Evolutionary conservation across 1,140 invertebrate species (phyloP).

Genomic region (Pseudomyrmex cubaensis): DNA sequence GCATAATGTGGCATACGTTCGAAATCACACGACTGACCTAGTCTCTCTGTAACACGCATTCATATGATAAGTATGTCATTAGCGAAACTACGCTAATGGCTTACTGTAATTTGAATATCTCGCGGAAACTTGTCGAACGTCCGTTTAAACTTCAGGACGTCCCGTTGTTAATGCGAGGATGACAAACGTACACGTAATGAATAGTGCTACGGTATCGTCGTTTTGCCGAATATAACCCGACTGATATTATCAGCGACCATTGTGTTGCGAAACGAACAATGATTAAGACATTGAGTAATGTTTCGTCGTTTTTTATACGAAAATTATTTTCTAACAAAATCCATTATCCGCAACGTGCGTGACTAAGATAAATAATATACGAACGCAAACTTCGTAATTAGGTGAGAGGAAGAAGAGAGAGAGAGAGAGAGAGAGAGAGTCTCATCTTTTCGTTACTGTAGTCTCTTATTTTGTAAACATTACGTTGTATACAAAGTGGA

Average conservation of each 20-base stretch:
- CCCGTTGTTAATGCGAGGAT: constrained; percentile 33
- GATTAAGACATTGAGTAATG: neutral
- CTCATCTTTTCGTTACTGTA: no score
- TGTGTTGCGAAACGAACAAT: neutral
- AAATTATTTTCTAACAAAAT: no score
- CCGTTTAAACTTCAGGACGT: constrained; percentile 54
- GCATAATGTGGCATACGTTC: constrained; percentile 55
- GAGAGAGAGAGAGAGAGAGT: no score
- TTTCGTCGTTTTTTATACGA: no score
- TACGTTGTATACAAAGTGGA: no score
- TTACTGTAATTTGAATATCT: constrained; percentile 52
- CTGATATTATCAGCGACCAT: neutral
- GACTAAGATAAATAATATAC: no score
- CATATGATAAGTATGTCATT: constrained; percentile 71
- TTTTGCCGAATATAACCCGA: neutral
- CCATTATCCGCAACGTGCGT: no score
- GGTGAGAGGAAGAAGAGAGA: no score
- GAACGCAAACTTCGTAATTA: no score
- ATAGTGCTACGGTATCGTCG: neutral
- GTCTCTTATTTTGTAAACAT: no score
- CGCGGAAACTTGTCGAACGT: constrained; percentile 57
- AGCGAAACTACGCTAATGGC: constrained; percentile 61
- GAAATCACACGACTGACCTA: constrained; percentile 65
- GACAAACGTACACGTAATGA: constrained; percentile 32
- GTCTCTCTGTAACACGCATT: constrained; percentile 68